phyloP scores from a whole-genome alignment of 30 jellyfish, hydroid and myxozoan genomes.

The Turritopsis rubra region DNA sequence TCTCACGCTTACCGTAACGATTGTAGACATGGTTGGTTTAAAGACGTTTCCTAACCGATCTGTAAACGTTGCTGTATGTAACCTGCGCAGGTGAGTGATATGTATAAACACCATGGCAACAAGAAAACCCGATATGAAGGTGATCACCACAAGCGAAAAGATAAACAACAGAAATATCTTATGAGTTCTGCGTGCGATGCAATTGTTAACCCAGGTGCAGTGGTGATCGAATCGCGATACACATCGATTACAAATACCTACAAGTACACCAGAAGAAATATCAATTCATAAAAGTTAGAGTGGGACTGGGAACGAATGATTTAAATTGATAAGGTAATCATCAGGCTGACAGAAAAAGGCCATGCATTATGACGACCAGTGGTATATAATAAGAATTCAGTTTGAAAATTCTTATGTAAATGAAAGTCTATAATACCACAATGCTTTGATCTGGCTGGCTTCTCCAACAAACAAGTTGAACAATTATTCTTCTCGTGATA shows the following conservation, averaged over 20 bases:
- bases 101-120: conserved; percentile 63
- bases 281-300: no score
- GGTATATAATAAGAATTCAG: not conserved
- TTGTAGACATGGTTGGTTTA: conserved; percentile 42
- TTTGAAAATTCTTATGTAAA: not conserved
- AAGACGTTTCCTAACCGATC: conserved; percentile 54
- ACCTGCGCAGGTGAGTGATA: conserved; percentile 32
- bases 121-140: conserved; percentile 59
- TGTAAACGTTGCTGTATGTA: conserved; percentile 50
- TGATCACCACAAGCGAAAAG: conserved; percentile 53
- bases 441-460: conserved; percentile 96
- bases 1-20: conserved; percentile 65
- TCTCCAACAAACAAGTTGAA: conserved; percentile 51
- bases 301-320: no score
- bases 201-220: conserved; percentile 81
- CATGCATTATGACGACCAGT: no score
- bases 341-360: no score
- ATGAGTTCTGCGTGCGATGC: conserved; percentile 67
- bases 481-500: conserved; percentile 48
- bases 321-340: no score
- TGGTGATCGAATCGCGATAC: conserved; percentile 90
- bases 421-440: conserved; percentile 42
- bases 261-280: not conserved
- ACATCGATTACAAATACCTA: conserved; percentile 79
- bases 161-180: conserved; percentile 56